Conservation (phyloP, 1,140 invertebrate genomes). For the Drosophila athabasca region DNA sequence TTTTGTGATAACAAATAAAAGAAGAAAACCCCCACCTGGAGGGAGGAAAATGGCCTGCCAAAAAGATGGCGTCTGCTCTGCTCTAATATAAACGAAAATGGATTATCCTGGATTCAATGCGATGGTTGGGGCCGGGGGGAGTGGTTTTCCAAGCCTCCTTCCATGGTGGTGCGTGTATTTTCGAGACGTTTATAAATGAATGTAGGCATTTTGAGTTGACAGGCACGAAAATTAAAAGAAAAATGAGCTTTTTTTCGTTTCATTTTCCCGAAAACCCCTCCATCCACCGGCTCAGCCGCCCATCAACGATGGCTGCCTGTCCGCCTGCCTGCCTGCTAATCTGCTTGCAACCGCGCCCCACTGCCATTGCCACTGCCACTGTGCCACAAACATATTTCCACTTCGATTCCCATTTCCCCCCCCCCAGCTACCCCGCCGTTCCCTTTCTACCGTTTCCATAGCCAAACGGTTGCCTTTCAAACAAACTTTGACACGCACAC, state of each 20-base stretch:
- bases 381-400: too few species aligned
- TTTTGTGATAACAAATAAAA: slow-evolving; percentile 21
- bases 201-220: slow-evolving; percentile 82
- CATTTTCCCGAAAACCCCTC: slow-evolving; percentile 17
- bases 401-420: too few species aligned
- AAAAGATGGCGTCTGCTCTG: slow-evolving; percentile 60
- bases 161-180: slow-evolving; percentile 50
- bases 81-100: slow-evolving; percentile 73
- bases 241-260: slow-evolving; percentile 76
- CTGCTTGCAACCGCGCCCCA: slow-evolving; percentile 63
- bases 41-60: slow-evolving; percentile 47
- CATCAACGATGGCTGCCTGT: slow-evolving; percentile 30
- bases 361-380: too few species aligned
- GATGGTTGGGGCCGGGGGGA: not conserved
- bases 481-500: slow-evolving; percentile 82
- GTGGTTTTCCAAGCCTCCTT: not conserved
- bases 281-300: not conserved
- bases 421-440: too few species aligned
- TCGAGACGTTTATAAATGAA: slow-evolving; percentile 81
- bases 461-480: slow-evolving; percentile 72
- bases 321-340: slow-evolving; percentile 54
- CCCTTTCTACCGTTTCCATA: slow-evolving; percentile 38
- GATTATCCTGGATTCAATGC: slow-evolving; percentile 62
- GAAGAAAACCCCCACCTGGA: slow-evolving; percentile 1
- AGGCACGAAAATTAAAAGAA: slow-evolving; percentile 83